phyloP scores from a whole-genome alignment of 2,113 vertebrate species.

The Ranitomeya variabilis region DNA sequence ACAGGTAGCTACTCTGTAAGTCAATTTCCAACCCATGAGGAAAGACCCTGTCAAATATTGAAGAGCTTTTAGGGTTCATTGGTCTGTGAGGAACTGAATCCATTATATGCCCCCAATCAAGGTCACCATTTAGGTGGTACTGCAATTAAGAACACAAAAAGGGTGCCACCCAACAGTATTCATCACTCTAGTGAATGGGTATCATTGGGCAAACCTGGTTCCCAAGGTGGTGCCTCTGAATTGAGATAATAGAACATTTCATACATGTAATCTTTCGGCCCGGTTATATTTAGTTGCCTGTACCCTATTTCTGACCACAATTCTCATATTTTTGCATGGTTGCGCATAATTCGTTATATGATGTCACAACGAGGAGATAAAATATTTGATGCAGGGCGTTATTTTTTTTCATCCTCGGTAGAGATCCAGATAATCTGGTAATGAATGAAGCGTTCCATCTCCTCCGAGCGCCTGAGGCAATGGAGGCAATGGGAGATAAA shows the following conservation, averaged over 20 bases:
- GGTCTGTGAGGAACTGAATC: too few species aligned
- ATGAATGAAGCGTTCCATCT: conserved; percentile 24
- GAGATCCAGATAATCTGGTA: conserved; percentile 14
- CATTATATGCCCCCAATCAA: too few species aligned
- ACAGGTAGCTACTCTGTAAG: too few species aligned
- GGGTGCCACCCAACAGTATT: too few species aligned
- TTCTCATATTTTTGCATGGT: not conserved
- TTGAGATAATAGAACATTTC: not conserved
- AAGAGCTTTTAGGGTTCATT: too few species aligned
- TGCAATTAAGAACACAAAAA: too few species aligned
- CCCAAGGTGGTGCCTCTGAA: not conserved
- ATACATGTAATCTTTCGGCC: not conserved
- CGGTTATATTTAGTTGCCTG: not conserved
- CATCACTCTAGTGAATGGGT: too few species aligned
- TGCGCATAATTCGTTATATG: not conserved
- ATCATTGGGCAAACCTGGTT: not conserved
- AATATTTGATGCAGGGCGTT: not conserved
- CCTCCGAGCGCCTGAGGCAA: not conserved
- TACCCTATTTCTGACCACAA: not conserved
- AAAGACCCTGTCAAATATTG: too few species aligned
- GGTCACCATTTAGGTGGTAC: too few species aligned
- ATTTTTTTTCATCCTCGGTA: not conserved
- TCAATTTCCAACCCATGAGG: too few species aligned
- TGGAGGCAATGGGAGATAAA: conserved; percentile 8
- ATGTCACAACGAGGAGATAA: conserved; percentile 7